phyloP scores from a whole-genome alignment of 1,140 invertebrate genomes.

The Melipona quadrifasciata region DNA sequence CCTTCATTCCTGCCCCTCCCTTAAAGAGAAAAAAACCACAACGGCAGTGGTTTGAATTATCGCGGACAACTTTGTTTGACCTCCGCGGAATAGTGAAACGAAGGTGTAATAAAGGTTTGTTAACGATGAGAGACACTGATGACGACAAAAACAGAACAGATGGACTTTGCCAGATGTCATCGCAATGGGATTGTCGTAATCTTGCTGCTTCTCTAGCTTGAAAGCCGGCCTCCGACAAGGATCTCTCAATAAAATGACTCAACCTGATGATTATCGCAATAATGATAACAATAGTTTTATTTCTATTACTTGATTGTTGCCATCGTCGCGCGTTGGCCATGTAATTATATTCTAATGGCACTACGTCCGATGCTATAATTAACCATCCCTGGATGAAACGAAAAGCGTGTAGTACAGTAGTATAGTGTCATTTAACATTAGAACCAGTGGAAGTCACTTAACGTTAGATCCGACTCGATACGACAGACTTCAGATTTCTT shows the following conservation, averaged over 20 bases:
- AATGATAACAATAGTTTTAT: slow-evolving; percentile 36
- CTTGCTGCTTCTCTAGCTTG: slow-evolving; percentile 12
- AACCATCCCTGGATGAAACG: neutral
- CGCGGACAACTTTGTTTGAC: neutral
- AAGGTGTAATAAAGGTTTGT: slow-evolving; percentile 3
- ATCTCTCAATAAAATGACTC: slow-evolving; percentile 18
- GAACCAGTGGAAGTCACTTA: neutral
- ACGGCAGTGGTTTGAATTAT: neutral
- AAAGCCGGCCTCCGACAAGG: neutral
- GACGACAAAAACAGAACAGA: slow-evolving; percentile 48
- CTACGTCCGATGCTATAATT: neutral
- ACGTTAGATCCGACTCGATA: neutral
- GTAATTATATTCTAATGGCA: slow-evolving; percentile 22
- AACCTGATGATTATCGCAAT: slow-evolving; percentile 3
- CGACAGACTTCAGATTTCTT: neutral
- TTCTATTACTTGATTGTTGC: neutral
- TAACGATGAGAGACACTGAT: slow-evolving; percentile 49
- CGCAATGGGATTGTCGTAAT: slow-evolving; percentile 39
- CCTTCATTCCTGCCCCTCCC: too few relatives aligned
- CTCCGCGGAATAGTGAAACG: slow-evolving; percentile 12
- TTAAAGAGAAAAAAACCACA: neutral
- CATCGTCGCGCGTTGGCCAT: neutral
- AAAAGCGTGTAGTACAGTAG: neutral
- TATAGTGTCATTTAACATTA: too few relatives aligned
- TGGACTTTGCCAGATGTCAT: slow-evolving; percentile 50